Percentiles rank a stretch among this genome's conserved stretches.
Evolutionary conservation across 2,888 invertebrate genomes (phyloP).

Genomic region (Lissonota sp.): DNA sequence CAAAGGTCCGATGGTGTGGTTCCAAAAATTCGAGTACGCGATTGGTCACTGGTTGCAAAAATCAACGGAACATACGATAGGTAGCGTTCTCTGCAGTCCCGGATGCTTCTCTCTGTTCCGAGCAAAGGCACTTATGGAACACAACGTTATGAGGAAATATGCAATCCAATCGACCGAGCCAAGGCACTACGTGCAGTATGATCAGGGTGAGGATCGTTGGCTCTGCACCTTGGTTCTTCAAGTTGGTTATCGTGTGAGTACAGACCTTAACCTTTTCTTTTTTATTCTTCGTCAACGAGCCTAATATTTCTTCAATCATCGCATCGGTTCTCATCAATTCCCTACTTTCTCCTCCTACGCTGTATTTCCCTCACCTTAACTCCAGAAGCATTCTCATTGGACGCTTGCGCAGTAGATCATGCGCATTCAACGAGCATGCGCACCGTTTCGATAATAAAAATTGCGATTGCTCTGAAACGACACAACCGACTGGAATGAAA

Average conservation of each 20-base stretch:
- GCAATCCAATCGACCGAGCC: slow-evolving; percentile 92
- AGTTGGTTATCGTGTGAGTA: slow-evolving; percentile 90
- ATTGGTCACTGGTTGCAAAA: slow-evolving; percentile 97
- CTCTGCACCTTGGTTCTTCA: slow-evolving; percentile 96
- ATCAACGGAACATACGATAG: slow-evolving; percentile 95
- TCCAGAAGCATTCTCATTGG: no score
- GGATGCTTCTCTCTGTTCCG: slow-evolving; percentile 96
- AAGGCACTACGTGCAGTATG: slow-evolving; percentile 95
- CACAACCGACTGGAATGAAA: no score
- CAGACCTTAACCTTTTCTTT: background rate
- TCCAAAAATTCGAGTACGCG: slow-evolving; percentile 95
- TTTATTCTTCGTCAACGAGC: no score
- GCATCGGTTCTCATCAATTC: no score
- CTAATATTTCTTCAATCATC: no score
- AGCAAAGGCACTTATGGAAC: slow-evolving; percentile 95
- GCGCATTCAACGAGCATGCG: no score
- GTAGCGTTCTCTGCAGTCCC: slow-evolving; percentile 95
- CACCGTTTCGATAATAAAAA: no score
- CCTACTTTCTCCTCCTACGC: no score
- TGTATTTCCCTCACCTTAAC: no score
- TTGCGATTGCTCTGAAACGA: no score
- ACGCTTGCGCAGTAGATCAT: no score
- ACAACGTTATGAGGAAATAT: slow-evolving; percentile 95
- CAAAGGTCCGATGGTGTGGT: slow-evolving; percentile 92
- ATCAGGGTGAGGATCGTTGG: slow-evolving; percentile 99